A percentile compares a stretch with the other conserved stretches of the same genome.
Conservation (phyloP, 2,113 vertebrate species). For the Chitala chitala region DNA sequence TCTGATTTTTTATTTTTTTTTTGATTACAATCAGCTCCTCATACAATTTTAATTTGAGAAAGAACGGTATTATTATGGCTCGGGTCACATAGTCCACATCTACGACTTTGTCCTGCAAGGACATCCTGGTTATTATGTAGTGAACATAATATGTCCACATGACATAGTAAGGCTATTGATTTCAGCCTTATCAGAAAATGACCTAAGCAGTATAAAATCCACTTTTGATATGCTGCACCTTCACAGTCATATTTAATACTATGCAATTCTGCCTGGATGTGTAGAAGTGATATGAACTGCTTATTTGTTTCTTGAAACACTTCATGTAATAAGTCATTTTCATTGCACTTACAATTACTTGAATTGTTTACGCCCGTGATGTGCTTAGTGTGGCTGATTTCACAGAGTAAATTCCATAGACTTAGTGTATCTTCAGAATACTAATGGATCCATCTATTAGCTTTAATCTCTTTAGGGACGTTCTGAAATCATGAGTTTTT, state of each 20-base stretch:
- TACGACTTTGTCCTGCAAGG: neutral
- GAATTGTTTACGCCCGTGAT: no score
- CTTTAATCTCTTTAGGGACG: no score
- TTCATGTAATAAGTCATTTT: no score
- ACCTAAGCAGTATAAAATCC: neutral
- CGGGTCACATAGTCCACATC: neutral
- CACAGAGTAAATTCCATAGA: no score
- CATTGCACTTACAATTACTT: no score
- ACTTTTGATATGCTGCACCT: neutral
- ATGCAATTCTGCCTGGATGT: no score
- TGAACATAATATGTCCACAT: neutral
- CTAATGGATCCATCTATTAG: no score
- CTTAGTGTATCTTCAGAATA: no score
- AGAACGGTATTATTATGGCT: neutral
- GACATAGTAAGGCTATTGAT: neutral
- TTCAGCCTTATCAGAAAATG: neutral
- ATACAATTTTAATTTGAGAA: constrained; percentile 2
- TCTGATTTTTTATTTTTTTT: neutral
- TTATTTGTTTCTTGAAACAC: no score
- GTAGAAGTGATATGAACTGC: no score
- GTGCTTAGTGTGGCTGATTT: no score
- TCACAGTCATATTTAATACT: neutral
- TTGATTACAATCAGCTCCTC: neutral
- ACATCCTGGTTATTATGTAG: neutral
- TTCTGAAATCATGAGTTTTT: no score